Base-by-base conservation (phyloP, 2,797 vertebrate species). In the Eupleurogrammus muticus region DNA sequence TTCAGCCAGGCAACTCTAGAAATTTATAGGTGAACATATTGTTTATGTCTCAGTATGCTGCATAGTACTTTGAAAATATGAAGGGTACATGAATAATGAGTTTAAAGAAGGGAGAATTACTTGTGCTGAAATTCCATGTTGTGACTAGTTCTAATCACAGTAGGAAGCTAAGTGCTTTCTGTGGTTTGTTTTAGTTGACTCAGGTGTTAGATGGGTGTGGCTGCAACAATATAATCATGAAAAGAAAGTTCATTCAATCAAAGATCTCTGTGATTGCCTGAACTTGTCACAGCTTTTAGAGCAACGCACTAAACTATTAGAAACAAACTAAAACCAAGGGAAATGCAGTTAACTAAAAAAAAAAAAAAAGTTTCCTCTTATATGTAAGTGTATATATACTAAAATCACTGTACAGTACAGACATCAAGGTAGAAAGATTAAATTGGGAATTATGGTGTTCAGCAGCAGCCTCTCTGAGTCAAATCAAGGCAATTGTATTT, bases 171-270 rank as follows among this genome's bases (percentile, higher is more conserved):
- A 52, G 7, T 48, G 3, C 21, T 58, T 19, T 34, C 5, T 64
- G 5, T 10, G 66, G 73, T 77, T 76, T 38, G 51, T 51, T 66
- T 75, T n/a, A n/a, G 36, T n/a, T 53, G 51, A 50, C 17, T 67
- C 59, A 11, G 14, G 5, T 65, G 23, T 35, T 60, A 76, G 19
- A 56, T 1, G 44, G 73, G 75, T 62, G 79, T n/a, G 46, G 74
- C 59, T 19, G 2, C 17, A 72, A 35, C 17, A 67, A 62, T 11
- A 24, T 21, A 68, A n/a, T 24, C 23, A 49, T 12, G 14, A 24
- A 10, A 7, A 53, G 11, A 71, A 70, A 11, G 53, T 46, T 47
- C 32, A 5, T 34, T 55, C 16, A 52, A 12, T 47, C 21, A 69
- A 11, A 52, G 9, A 2, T 42, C 13, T 16, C 34, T 44, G 62